Evolutionary conservation across 37 sponge, comb jelly and placozoan species (phyloP), one percentile per base, ranked within the genome.

Genomic region (Beroe ovata): DNA sequence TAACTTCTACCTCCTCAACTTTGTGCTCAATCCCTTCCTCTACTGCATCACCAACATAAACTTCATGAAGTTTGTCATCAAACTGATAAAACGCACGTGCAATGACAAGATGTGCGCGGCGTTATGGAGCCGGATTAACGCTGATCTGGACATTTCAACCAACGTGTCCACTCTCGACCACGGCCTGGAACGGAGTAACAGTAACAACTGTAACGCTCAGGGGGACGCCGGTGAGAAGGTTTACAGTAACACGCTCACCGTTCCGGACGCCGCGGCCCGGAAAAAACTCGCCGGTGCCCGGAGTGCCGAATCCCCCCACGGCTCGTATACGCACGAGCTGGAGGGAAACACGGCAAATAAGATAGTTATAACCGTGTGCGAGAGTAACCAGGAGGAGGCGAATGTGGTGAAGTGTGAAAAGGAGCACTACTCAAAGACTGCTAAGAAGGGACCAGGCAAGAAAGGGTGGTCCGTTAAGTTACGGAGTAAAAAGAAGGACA

Each of bases 101-200:
- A 77, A 36, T 25, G 33, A 42, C 0, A 41, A 21, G 23, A 14
- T 42, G 54, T 42, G 42, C n/a, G 42, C n/a, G 26, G 54, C 84
- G 36, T 25, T 77, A 25, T 77, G 54, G 36, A 42, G 36, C 28
- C 16, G 22, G 33, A 20, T 77, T 4, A 77, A 77, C 54, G 22
- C 84, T 54, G 84, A 77, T 35, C 84, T 77, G 42, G 84, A 77
- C 47, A 77, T 77, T 22, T 77, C 84, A 22, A 77, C 84, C 47
- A 77, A 77, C 54, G 84, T 77, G 1, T 77, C 84, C 84, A 77
- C 84, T n/a, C 26, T 77, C 54, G 84, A 77, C 21, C 42, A 42
- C 36, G 63, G 63, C 23, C 32, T 32, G 18, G 69, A 8, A 14
- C 32, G 69, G 36, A 23, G 28, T 4, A 32, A 30, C 54, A 77